These are phyloP conservation scores for Haemorhous mexicanus DNA, from an alignment of 2,113 vertebrate species.

Conservation along the genomic window DNA sequence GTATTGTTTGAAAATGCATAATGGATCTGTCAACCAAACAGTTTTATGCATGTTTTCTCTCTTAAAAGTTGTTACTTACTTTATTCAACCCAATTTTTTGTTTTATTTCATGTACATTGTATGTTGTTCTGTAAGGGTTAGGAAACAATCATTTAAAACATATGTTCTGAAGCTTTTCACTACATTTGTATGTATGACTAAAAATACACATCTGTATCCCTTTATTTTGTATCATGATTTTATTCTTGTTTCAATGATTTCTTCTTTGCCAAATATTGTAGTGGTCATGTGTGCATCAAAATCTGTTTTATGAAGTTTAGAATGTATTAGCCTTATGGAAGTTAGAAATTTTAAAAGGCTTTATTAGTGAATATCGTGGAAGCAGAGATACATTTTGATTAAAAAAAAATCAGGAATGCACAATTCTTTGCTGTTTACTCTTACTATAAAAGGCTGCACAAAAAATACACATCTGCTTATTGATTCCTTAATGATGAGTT, in stretches of 20 bases:
- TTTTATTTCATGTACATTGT: conserved; percentile 32
- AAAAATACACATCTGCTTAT: background rate
- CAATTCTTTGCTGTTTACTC: background rate
- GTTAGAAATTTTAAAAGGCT: background rate
- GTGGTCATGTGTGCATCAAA: conserved; percentile 7
- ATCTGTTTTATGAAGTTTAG: conserved; percentile 1
- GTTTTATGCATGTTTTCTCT: conserved; percentile 51
- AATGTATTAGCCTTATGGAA: background rate
- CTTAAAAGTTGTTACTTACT: conserved; percentile 18
- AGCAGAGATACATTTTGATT: background rate
- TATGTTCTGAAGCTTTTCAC: conserved; percentile 35
- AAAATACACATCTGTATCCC: conserved; percentile 17
- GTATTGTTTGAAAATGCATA: conserved; percentile 51
- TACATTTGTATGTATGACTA: background rate
- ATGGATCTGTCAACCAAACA: conserved; percentile 14
- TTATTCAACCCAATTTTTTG: conserved; percentile 12
- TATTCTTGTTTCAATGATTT: conserved; percentile 24
- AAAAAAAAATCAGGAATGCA: background rate
- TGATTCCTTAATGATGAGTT: background rate
- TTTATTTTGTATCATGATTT: conserved; percentile 35
- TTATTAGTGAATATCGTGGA: background rate
- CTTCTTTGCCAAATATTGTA: conserved; percentile 32
- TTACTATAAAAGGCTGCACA: background rate
- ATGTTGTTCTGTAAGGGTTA: conserved; percentile 45
- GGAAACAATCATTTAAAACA: conserved; percentile 31